Evolutionary conservation across 2,888 invertebrate genomes (phyloP), one percentile per base, ranked within the genome.

Genomic region (Hecatera dysodea): DNA sequence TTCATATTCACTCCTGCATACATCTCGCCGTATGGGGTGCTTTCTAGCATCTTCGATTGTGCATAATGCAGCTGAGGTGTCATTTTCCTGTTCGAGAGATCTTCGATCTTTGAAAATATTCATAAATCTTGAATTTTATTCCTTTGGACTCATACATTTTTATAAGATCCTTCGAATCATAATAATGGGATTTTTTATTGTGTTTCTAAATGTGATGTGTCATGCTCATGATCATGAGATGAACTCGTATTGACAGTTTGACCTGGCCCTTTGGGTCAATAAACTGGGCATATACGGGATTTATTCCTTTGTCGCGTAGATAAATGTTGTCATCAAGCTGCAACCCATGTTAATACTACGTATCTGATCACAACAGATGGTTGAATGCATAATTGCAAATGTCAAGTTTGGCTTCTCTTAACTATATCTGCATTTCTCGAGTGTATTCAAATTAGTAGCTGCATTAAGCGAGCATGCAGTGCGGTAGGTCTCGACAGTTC

Each of bases 91-190:
- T 66, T 68, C 22, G 50, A 61, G 72, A 77, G 85, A 81, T 85
- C 79, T 78, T 81, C 78, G 83, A 82, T 84, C 86, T 83, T 71
- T 61, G 56, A 53, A 74, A 55, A 72, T 85, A 76, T 80, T 85
- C 84, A 84, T 85, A 72, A 59, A 75, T 80, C 65, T 88, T 78
- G 71, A 86, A 87, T 86, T 85, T 87, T 79, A 82, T 86, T 84
- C 75, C 71, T 75, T 78, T 70, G 71, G 44, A 68, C 83, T 87
- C 84, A 90, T 92, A 87, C 75, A 91, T 91, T 89, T 89, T 86
- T 82, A 91, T 89, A 69, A 84, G 85, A 86, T 88, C 86, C 88
- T 87, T 88, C 75, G 87, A 83, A 87, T 85, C 75, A 83, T 82
- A 63, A 84, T 81, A 80, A 82, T 80, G 72, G 72, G 73, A n/a